Percentiles rank a stretch among this genome's conserved stretches.
Evolutionary conservation across 2,797 vertebrate species (phyloP).

Genomic region (Chelon labrosus): DNA sequence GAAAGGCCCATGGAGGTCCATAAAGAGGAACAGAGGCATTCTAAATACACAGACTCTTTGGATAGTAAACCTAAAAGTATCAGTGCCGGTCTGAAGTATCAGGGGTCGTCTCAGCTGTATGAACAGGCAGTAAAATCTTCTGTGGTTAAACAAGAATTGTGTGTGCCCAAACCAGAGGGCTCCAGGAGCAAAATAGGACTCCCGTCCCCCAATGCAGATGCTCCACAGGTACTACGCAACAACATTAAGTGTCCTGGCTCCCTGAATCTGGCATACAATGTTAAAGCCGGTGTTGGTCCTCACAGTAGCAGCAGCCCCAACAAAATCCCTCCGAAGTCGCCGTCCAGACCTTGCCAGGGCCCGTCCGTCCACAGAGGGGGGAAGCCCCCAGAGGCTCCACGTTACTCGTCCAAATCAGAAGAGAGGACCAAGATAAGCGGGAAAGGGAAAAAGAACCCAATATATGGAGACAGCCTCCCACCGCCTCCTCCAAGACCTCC

Average conservation of each 20-base stretch:
- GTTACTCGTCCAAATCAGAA: constrained; percentile 86
- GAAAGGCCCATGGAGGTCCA: constrained; percentile 77
- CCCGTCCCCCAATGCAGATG: constrained; percentile 83
- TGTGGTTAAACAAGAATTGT: constrained; percentile 82
- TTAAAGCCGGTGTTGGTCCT: constrained; percentile 80
- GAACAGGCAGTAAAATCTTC: constrained; percentile 81
- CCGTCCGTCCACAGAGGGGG: constrained; percentile 73
- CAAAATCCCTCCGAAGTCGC: constrained; percentile 91
- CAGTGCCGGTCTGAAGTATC: constrained; percentile 85
- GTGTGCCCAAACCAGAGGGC: constrained; percentile 82
- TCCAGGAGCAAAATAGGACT: constrained; percentile 86
- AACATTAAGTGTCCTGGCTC: constrained; percentile 87
- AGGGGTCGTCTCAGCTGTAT: constrained; percentile 77
- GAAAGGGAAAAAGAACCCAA: constrained; percentile 83
- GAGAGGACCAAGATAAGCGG: constrained; percentile 84
- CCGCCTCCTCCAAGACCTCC: constrained; percentile 77
- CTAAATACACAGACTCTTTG: constrained; percentile 78
- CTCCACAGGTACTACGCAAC: constrained; percentile 83
- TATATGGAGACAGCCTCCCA: constrained; percentile 81
- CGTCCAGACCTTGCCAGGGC: constrained; percentile 86
- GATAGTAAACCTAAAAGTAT: constrained; percentile 81
- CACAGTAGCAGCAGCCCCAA: constrained; percentile 89
- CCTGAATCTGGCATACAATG: constrained; percentile 81
- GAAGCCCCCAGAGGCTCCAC: constrained; percentile 75
- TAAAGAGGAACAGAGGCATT: constrained; percentile 79